phyloP scores from a whole-genome alignment of 2,113 vertebrate species.

The Odobenus rosmarus region DNA sequence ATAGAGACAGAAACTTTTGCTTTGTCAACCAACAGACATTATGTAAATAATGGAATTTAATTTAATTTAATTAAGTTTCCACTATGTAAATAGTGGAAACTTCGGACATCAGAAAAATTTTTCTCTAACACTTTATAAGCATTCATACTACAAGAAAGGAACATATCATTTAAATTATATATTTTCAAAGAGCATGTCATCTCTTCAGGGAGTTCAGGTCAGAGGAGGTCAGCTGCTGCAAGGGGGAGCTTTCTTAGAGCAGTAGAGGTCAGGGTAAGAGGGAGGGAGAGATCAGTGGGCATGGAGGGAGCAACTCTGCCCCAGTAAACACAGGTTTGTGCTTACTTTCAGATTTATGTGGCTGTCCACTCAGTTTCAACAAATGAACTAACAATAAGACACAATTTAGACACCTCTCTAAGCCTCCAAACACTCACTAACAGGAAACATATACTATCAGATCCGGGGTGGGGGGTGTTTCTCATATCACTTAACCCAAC shows the following conservation, averaged over 20 bases:
- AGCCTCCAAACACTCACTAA: background rate
- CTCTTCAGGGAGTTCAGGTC: background rate
- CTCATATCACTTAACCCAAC: background rate
- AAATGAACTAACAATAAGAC: background rate
- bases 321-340: background rate
- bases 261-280: background rate
- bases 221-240: background rate
- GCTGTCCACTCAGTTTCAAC: background rate
- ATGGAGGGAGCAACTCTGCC: background rate
- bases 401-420: background rate
- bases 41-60: background rate
- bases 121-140: background rate
- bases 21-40: background rate
- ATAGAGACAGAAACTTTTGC: background rate
- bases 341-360: constrained; percentile 4
- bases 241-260: background rate
- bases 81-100: background rate
- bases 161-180: background rate
- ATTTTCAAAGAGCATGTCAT: background rate
- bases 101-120: background rate
- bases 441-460: background rate
- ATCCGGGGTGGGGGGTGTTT: background rate
- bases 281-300: background rate
- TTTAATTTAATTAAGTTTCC: too few relatives aligned
- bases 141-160: background rate